Base-by-base conservation (phyloP, 2,113 vertebrate species). In the Protomyctophum bolini region DNA sequence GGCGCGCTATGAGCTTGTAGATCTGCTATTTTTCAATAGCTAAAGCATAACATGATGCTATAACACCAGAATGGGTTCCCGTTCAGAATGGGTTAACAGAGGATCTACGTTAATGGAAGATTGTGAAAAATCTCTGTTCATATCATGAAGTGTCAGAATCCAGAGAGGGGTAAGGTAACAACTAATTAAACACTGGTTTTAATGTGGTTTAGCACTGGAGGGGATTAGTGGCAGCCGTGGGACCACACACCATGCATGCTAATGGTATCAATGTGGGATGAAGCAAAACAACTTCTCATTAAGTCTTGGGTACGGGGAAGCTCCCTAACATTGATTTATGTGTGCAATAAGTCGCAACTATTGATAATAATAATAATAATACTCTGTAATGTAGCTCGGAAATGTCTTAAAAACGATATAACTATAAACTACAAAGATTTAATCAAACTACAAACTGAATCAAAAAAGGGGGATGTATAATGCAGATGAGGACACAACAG, bases 121-220 rank as follows among this genome's bases (percentile, higher is more conserved):
- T 70, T 66, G 41, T 56, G 61, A 10, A 46, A 64, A 41, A 41
- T 57, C 48, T 69, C 45, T 49, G 57, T 58, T 63, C 61, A 54
- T 21, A 65, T 54, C 62, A 29, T 58, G 28, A 55, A 33, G 46
- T 46, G 55, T 28, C 47, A 47, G 9, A 57, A 54, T 28, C 57
- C 63, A 60, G 57, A 64, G 61, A 73, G 55, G 29, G 41, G 57
- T 29, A 66, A 63, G 45, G 28, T 63, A 63, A 70, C 46, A 68
- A 61, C 68, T 73, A 83, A 86, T 86, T 77, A 86, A 86, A 75
- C 65, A 48, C 72, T 82, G 77, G 80, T 68, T 59, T 71, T 85
- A 83, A 80, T 73, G 72, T 80, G 72, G 73, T 75, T 80, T 72
- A 75, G 66, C 77, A 77, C 65, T 68, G 68, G 66, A 72, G 65